Evolutionary conservation across 2,888 invertebrate species (phyloP), one percentile per base, ranked within the genome.

Genomic region (Limnephilus rhombicus): DNA sequence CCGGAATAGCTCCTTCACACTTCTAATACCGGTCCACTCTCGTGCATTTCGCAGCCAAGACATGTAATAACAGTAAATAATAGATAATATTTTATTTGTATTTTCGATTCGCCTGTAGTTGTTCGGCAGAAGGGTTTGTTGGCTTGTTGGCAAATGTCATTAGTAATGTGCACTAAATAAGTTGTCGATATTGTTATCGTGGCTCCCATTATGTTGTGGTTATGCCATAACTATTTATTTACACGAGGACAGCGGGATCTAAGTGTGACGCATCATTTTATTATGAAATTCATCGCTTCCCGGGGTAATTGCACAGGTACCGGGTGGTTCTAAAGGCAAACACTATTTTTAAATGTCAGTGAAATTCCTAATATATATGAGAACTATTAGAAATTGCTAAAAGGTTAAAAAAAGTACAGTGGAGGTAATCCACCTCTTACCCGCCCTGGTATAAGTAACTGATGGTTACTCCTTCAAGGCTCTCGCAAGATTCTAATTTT

Each of bases 221-320:
- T 82, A 82, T 82, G 82, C 34, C 12, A 82, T 82, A 31, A 29
- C 82, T 82, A n/a, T 68, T 68, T 68, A 68, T 68, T 68, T 68
- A 68, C 68, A 82, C 82, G 34, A 18, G 31, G 7, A 34, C 82
- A 34, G 82, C 82, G 29, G 82, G 18, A 29, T 34, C 82, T 29
- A 82, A 82, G 82, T 31, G 34, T 3, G 31, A 31, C 34, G 82
- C 82, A 82, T 82, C 82, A 82, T 82, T 82, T 82, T 82, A 82
- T 82, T 82, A 82, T 34, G 82, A 82, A 82, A 82, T 34, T 82
- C 82, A 34, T 82, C 82, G 82, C 82, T 82, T 82, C 82, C 82
- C 18, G 18, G 18, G 29, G 31, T 34, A 82, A 82, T 82, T 82
- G 34, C 31, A 5, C 15, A 0, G 2, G 82, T 34, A 82, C 82